Base-by-base conservation (phyloP, 2,888 invertebrate genomes). In the Plagodis dolabraria region DNA sequence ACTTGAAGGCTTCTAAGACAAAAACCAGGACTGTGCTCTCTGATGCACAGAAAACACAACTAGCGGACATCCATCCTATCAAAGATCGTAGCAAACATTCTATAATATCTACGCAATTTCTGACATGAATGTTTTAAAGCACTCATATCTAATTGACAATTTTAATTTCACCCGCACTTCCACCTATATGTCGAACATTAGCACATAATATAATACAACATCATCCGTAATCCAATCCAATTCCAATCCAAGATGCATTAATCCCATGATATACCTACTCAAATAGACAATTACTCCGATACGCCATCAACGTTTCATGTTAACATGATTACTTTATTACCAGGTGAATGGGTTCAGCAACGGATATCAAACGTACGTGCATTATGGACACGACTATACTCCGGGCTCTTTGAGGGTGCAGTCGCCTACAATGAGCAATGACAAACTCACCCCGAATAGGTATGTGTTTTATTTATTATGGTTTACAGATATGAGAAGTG, bases 341-440 rank as follows among this genome's bases (percentile, higher is more conserved):
- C 71, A 96, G 96, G 96, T 96, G 63, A 96, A 96, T 57, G 96
- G 96, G 75, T 96, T 96, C 85, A 96, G 95, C 83, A 97, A 97
- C 78, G 97, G 97, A 34, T 97, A 97, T 84, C 96, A 97, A 64
- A 97, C 97, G 0, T 98, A 97, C 83, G 97, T 97, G 48, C 98
- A 98, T 84, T 98, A 97, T 82, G 95, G 96, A 7, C 95, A 97
- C 38, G 98, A 98, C 83, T 98, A 98, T 86, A 97, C 96, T 75
- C 98, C 98, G 4, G 97, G 97, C 6, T 95, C 95, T 52, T 83
- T 94, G 9, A 88, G 94, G 48, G 94, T 94, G 22, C 91, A 93
- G 62, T 94, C 94, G 0, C 94, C 94, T 1, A 86, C 94, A 43
- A 64, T 85, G n/a, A 83, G 80, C 60, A 84, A 82, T 70, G 93